Conservation (phyloP, 2,888 invertebrate genomes). For the Ophion slaviceki region DNA sequence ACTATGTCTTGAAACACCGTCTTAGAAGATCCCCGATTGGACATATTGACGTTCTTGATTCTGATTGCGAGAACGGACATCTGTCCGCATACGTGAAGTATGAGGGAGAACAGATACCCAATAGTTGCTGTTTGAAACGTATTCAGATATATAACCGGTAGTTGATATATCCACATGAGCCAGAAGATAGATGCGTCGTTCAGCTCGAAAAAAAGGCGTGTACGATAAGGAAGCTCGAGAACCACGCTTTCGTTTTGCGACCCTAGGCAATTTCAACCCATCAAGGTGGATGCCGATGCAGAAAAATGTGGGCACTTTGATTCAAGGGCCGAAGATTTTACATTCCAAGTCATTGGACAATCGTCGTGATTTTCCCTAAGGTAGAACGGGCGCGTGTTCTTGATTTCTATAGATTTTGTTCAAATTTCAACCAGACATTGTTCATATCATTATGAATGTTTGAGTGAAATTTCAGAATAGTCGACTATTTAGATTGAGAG, state of each 20-base stretch:
- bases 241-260: conserved; percentile 25
- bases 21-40: neutral
- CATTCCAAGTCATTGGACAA: neutral
- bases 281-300: neutral
- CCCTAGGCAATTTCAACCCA: conserved; percentile 6
- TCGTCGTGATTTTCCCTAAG: neutral
- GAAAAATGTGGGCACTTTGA: neutral
- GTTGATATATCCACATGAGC: conserved; percentile 51
- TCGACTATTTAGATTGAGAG: too few relatives aligned
- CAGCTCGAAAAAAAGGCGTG: conserved; percentile 36
- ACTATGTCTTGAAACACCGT: conserved; percentile 35
- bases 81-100: conserved; percentile 53
- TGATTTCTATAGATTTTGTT: too few relatives aligned
- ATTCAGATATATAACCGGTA: conserved; percentile 49
- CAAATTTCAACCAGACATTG: too few relatives aligned
- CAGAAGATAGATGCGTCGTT: conserved; percentile 35
- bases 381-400: too few relatives aligned
- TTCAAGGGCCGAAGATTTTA: neutral
- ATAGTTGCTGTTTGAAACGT: conserved; percentile 51
- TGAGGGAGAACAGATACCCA: conserved; percentile 50
- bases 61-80: conserved; percentile 45
- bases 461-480: too few relatives aligned
- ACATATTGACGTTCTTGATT: conserved; percentile 43
- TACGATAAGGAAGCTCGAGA: conserved; percentile 28
- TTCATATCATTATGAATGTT: too few relatives aligned